Conservation (phyloP, 1,140 invertebrate genomes). For the Eumeta japonica region DNA sequence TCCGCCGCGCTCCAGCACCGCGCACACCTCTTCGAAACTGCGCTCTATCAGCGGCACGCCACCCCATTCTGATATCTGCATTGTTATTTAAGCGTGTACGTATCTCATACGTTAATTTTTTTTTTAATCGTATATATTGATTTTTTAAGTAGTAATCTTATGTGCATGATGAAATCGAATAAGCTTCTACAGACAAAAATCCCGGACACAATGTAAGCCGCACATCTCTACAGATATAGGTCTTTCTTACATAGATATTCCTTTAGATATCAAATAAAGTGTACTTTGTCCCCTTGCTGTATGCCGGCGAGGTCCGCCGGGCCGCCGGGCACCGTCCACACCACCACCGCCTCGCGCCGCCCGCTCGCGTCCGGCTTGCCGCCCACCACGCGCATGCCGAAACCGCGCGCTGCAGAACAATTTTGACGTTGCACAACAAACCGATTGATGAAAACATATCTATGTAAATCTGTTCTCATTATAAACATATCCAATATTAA, state of each 20-base stretch:
- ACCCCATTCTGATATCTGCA: slow-evolving; percentile 43
- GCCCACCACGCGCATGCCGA: slow-evolving; percentile 90
- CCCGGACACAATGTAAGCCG: not conserved
- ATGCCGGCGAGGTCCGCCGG: slow-evolving; percentile 85
- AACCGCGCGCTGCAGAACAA: slow-evolving; percentile 76
- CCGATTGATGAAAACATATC: too few relatives aligned
- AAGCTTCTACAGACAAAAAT: too few relatives aligned
- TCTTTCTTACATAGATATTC: too few relatives aligned
- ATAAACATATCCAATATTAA: too few relatives aligned
- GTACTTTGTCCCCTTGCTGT: slow-evolving; percentile 84
- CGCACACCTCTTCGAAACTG: slow-evolving; percentile 86
- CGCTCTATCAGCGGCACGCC: slow-evolving; percentile 82
- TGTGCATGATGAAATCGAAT: too few relatives aligned
- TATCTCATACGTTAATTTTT: not conserved
- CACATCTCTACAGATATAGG: not conserved
- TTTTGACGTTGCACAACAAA: too few relatives aligned
- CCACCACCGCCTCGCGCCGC: slow-evolving; percentile 83
- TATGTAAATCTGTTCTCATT: too few relatives aligned
- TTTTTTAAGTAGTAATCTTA: too few relatives aligned
- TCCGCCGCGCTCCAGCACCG: slow-evolving; percentile 76
- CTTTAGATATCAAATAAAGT: too few relatives aligned
- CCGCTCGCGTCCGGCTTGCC: slow-evolving; percentile 83
- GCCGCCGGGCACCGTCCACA: slow-evolving; percentile 86
- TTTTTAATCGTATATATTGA: too few relatives aligned
- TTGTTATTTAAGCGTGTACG: not conserved